A percentile compares a stretch with the other conserved stretches of the same genome.
phyloP scores from a whole-genome alignment of 2,113 vertebrate species.

The Nothocercus nigrocapillus region DNA sequence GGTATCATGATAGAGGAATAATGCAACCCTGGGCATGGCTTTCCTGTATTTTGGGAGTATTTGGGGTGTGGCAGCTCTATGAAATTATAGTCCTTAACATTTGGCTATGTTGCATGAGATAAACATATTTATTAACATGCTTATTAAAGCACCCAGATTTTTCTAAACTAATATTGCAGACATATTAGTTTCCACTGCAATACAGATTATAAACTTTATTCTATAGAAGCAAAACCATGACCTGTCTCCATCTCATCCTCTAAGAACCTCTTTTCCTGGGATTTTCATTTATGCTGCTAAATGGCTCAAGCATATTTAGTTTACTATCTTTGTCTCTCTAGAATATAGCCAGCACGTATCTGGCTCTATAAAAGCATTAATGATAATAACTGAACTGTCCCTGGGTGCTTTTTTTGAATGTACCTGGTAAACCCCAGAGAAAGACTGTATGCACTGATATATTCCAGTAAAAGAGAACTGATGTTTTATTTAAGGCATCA shows the following conservation, averaged over 20 bases:
- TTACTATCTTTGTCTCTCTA: not conserved
- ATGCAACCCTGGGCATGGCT: constrained; percentile 1
- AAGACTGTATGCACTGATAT: not conserved
- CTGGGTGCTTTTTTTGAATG: not conserved
- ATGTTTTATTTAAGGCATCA: constrained; percentile 67
- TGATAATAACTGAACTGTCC: constrained; percentile 26
- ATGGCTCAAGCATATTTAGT: not conserved
- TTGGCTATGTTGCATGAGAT: not conserved
- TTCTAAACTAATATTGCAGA: not conserved
- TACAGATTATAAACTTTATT: not conserved
- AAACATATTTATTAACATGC: not conserved
- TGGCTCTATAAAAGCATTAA: constrained; percentile 17
- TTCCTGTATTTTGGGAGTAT: not conserved
- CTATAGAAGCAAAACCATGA: not conserved
- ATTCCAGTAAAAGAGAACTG: constrained; percentile 53
- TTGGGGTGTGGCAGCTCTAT: not conserved
- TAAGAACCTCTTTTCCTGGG: not conserved
- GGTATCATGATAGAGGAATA: constrained; percentile 8
- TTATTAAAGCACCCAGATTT: not conserved
- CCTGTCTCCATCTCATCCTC: not conserved
- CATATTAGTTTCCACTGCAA: not conserved
- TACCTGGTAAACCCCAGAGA: constrained; percentile 3
- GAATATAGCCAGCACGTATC: constrained; percentile 10
- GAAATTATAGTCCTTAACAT: not conserved
- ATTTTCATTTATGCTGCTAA: constrained; percentile 22